Percentiles rank a stretch among this genome's conserved stretches.
Conservation (phyloP, 2,113 vertebrate species). For the Ploceus nigricollis region DNA sequence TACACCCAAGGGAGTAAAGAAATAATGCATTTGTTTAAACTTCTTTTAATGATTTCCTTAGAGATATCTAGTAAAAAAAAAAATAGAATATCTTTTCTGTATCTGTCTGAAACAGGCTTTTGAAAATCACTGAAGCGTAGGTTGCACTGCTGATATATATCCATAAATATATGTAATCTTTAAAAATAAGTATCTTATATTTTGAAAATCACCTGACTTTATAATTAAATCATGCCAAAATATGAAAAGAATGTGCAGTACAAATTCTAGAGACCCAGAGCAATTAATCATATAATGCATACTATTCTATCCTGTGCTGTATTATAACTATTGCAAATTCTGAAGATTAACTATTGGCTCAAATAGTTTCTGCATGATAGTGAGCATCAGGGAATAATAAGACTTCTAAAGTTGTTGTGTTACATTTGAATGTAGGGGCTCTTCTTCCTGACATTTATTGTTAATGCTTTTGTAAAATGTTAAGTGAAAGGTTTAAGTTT, state of each 20-base stretch:
- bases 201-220: not conserved
- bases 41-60: not conserved
- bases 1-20: not conserved
- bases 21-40: not conserved
- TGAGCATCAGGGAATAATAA: not conserved
- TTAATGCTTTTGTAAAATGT: not conserved
- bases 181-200: not conserved
- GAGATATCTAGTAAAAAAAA: not conserved
- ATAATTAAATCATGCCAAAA: not conserved
- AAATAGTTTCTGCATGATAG: not conserved
- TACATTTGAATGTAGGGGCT: not conserved
- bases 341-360: not conserved
- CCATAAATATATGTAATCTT: not conserved
- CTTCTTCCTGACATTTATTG: not conserved
- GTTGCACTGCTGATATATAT: not conserved
- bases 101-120: not conserved
- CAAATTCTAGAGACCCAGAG: not conserved
- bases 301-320: not conserved
- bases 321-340: not conserved
- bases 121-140: not conserved
- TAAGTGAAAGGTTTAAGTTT: not conserved
- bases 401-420: not conserved
- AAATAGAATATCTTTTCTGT: not conserved
- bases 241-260: not conserved
- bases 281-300: not conserved